Evolutionary conservation across 2,888 invertebrate species (phyloP).

Genomic region (Rotaria socialis): DNA sequence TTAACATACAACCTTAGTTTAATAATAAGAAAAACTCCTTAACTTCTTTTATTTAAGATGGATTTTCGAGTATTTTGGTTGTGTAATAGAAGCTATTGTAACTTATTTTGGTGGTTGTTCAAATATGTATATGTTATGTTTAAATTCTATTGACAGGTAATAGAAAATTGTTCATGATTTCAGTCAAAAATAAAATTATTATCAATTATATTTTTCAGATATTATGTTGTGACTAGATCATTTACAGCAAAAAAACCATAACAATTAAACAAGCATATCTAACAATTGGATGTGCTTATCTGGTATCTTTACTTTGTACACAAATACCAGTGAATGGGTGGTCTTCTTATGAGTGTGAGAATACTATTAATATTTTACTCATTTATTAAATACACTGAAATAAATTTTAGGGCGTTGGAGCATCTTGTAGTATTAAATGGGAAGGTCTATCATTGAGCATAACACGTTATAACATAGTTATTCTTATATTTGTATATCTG

Average conservation of each 20-base stretch:
- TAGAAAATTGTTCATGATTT: not conserved
- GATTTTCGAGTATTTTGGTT: not conserved
- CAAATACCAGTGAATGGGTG: not conserved
- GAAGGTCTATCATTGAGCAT: not conserved
- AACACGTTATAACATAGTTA: not conserved
- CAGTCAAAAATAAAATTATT: not conserved
- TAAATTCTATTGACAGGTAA: not conserved
- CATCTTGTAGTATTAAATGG: slow-evolving; percentile 18
- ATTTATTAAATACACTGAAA: not conserved
- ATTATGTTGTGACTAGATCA: not conserved
- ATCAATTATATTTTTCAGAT: not conserved
- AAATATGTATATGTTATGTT: slow-evolving; percentile 25
- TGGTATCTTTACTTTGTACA: not conserved
- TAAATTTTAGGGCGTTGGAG: not conserved
- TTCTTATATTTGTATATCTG: not conserved
- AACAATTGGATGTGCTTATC: not conserved
- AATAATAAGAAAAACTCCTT: not conserved
- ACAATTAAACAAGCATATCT: not conserved
- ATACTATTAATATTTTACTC: not conserved
- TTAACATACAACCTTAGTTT: not conserved
- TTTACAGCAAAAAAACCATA: not conserved
- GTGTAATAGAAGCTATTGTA: not conserved
- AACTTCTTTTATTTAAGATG: not conserved
- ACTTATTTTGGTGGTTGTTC: slow-evolving; percentile 15
- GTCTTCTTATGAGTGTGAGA: not conserved